Percentiles rank a stretch among this genome's conserved stretches.
Evolutionary conservation across 2,888 invertebrate genomes (phyloP).

Genomic region (Sympetrum striolatum): DNA sequence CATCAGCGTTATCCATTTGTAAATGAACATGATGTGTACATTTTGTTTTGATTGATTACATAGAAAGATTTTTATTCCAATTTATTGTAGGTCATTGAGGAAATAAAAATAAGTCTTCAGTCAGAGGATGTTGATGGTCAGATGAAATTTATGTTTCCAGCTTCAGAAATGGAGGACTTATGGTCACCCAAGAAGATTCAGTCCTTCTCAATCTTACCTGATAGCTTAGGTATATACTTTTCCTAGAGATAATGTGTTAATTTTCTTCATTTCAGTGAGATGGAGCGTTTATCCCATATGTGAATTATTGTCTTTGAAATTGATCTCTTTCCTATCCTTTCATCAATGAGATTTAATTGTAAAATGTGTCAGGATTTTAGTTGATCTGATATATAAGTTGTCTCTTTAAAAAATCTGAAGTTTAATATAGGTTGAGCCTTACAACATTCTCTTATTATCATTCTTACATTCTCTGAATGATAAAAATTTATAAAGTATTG

Average conservation of each 20-base stretch:
- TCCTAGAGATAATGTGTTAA: not conserved
- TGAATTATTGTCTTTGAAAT: not conserved
- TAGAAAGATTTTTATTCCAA: not conserved
- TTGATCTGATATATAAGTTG: too few relatives aligned
- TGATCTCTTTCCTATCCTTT: too few relatives aligned
- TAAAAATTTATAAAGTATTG: too few relatives aligned
- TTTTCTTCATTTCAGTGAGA: not conserved
- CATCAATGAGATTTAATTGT: too few relatives aligned
- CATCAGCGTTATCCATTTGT: not conserved
- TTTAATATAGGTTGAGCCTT: too few relatives aligned
- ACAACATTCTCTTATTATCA: too few relatives aligned
- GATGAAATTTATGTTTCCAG: slow-evolving; percentile 50
- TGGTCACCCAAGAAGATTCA: slow-evolving; percentile 75
- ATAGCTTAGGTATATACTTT: slow-evolving; percentile 49
- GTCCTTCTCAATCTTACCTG: slow-evolving; percentile 52
- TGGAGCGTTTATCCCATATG: too few relatives aligned
- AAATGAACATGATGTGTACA: not conserved
- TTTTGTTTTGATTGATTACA: not conserved
- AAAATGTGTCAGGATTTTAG: too few relatives aligned
- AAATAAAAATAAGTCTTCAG: slow-evolving; percentile 53
- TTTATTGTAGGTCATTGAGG: slow-evolving; percentile 61
- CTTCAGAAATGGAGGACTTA: slow-evolving; percentile 66
- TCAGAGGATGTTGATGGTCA: slow-evolving; percentile 51
- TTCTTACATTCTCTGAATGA: too few relatives aligned
- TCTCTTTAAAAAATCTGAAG: too few relatives aligned